A percentile compares a stretch with the other conserved stretches of the same genome.
phyloP scores from a whole-genome alignment of 2,113 vertebrate genomes.

The Papio anubis region DNA sequence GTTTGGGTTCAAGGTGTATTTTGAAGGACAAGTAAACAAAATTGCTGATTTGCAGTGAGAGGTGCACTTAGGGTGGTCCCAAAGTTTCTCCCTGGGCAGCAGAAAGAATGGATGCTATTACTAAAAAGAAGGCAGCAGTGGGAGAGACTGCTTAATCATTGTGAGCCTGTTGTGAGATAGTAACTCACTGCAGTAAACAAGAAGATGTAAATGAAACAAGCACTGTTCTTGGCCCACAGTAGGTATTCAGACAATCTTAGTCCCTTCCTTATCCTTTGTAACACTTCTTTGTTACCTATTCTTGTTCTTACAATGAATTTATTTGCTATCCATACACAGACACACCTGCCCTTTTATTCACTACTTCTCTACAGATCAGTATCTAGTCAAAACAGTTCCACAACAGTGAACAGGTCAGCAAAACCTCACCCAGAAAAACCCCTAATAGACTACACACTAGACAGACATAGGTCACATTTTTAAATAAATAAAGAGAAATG shows the following conservation, averaged over 20 bases:
- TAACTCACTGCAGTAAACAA: not conserved
- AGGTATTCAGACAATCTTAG: not conserved
- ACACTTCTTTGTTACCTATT: not conserved
- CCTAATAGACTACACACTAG: not conserved
- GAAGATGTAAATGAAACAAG: not conserved
- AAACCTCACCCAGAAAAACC: not conserved
- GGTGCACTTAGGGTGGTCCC: not conserved
- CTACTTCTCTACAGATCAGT: not conserved
- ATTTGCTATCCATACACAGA: not conserved
- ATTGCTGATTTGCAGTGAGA: not conserved
- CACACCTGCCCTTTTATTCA: not conserved
- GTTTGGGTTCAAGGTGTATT: not conserved
- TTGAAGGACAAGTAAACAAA: not conserved
- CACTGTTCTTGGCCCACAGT: not conserved
- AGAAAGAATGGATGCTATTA: not conserved
- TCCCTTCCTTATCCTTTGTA: not conserved
- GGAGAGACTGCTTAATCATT: too few species aligned
- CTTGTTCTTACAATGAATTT: not conserved
- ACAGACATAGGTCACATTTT: not conserved
- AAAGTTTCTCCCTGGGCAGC: not conserved
- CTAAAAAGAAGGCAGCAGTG: not conserved
- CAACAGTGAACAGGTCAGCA: not conserved
- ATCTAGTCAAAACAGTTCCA: not conserved
- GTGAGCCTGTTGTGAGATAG: not conserved
- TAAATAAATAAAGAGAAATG: constrained; percentile 20